Percentiles rank a stretch among this genome's conserved stretches.
phyloP scores from a whole-genome alignment of 2,113 vertebrate species.

The Eolophus roseicapilla region DNA sequence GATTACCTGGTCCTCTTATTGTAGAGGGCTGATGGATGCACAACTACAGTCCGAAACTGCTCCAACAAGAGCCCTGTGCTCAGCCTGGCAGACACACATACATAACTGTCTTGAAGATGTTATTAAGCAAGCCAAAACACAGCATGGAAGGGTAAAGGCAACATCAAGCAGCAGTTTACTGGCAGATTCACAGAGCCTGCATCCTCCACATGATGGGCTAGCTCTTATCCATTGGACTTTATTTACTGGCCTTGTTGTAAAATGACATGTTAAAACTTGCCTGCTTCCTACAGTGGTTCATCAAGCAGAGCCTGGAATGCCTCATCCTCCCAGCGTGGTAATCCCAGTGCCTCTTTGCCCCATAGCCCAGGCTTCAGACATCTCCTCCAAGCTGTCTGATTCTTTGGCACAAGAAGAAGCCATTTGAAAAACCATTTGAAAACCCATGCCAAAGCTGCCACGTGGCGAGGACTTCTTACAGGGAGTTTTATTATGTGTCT shows the following conservation, averaged over 20 bases:
- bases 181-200: neutral
- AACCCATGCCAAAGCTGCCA: neutral
- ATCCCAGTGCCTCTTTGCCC: neutral
- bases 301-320: neutral
- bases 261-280: neutral
- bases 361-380: accelerated
- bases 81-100: neutral
- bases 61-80: neutral
- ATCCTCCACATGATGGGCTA: neutral
- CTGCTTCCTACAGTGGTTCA: neutral
- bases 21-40: neutral
- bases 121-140: neutral
- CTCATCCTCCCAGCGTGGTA: neutral
- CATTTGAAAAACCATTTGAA: neutral
- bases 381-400: neutral
- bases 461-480: accelerated
- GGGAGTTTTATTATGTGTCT: neutral
- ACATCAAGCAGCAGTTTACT: neutral
- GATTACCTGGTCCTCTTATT: neutral
- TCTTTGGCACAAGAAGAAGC: neutral
- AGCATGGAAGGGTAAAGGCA: neutral
- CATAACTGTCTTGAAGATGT: neutral
- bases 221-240: neutral
- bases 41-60: neutral
- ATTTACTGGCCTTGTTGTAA: neutral